These are phyloP conservation scores for Paramormyrops kingsleyae DNA, from an alignment of 2,113 vertebrate species.

Conservation along the genomic window DNA sequence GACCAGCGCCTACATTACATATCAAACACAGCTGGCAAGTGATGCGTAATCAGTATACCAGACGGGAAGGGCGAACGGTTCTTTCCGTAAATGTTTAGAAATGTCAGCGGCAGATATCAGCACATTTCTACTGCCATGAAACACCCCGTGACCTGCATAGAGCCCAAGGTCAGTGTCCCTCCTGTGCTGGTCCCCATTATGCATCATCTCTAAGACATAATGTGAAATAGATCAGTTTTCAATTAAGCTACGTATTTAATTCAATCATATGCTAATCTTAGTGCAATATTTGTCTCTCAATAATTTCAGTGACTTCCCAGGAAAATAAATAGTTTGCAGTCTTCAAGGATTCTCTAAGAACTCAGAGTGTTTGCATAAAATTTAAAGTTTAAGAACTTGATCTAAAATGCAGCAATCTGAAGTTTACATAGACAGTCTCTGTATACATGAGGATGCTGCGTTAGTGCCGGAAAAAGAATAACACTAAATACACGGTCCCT, in stretches of 20 bases:
- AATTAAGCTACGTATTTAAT: neutral
- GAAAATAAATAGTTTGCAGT: neutral
- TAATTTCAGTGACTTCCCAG: neutral
- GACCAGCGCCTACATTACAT: neutral
- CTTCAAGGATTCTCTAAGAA: neutral
- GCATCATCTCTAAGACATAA: neutral
- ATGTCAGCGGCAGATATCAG: neutral
- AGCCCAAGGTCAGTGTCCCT: neutral
- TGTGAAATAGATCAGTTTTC: neutral
- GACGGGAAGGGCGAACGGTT: too few species aligned
- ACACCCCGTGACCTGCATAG: neutral
- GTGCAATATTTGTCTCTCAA: neutral
- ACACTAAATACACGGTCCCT: neutral
- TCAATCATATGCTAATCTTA: neutral
- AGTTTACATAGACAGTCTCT: neutral
- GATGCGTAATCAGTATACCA: too few species aligned
- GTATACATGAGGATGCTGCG: neutral
- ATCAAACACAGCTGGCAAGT: too few species aligned
- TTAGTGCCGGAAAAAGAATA: neutral
- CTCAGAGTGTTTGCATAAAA: neutral
- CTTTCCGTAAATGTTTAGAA: neutral
- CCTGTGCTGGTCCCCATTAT: neutral
- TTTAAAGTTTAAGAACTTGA: neutral
- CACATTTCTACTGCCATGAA: neutral
- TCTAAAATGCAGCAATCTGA: neutral